Evolutionary conservation across 2,113 vertebrate genomes (phyloP).

Genomic region (Gymnocephalus cernua): DNA sequence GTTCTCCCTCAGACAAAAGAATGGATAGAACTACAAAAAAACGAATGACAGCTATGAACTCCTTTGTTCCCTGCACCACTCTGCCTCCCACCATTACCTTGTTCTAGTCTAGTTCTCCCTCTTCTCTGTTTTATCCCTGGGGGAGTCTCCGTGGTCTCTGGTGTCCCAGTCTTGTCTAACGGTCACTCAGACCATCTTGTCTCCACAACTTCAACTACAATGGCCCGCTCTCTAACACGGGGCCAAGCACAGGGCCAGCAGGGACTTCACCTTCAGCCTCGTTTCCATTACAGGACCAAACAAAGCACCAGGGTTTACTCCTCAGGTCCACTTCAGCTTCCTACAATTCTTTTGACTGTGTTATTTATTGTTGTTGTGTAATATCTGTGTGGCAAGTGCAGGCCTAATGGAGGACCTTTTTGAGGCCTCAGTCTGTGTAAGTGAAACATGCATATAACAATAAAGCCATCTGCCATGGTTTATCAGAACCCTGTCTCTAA

Average conservation of each 20-base stretch:
- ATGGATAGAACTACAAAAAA: constrained; percentile 63
- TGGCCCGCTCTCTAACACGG: constrained; percentile 6
- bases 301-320: neutral
- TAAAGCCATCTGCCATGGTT: neutral
- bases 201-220: constrained; percentile 42
- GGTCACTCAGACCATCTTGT: constrained; percentile 56
- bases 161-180: constrained; percentile 65
- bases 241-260: constrained; percentile 5
- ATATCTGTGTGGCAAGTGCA: neutral
- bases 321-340: neutral
- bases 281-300: neutral
- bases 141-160: constrained; percentile 64
- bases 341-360: neutral
- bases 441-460: neutral
- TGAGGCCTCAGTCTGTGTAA: neutral
- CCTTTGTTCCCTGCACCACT: constrained; percentile 65
- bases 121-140: constrained; percentile 44
- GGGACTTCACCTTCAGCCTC: constrained; percentile 9
- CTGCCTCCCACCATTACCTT: constrained; percentile 56
- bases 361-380: neutral
- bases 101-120: constrained; percentile 37
- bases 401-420: neutral
- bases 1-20: constrained; percentile 70
- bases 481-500: neutral
- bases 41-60: constrained; percentile 60